Evolutionary conservation across 2,113 vertebrate species (phyloP).

Genomic region (Poeciliopsis prolifica): DNA sequence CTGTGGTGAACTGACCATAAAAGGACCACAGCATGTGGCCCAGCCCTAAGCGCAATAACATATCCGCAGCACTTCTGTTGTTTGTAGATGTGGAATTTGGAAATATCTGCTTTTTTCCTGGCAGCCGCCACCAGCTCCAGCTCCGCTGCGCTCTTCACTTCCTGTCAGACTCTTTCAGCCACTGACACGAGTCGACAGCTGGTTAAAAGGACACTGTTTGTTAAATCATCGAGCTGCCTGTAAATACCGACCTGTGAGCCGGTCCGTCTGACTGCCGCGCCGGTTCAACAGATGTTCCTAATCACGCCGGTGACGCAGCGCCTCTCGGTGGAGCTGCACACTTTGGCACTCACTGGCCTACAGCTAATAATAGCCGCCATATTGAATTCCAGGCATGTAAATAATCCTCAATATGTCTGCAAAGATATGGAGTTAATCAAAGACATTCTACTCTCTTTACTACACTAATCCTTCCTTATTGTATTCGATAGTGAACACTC

Average conservation of each 20-base stretch:
- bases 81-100: conserved; percentile 79
- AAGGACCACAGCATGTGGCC: conserved; percentile 11
- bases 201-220: conserved; percentile 3
- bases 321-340: not conserved
- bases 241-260: not conserved
- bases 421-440: not conserved
- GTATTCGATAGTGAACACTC: not conserved
- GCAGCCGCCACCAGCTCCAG: conserved; percentile 38
- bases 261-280: not conserved
- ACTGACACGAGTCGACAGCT: conserved; percentile 29
- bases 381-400: not conserved
- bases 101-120: conserved; percentile 73
- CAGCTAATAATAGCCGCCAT: not conserved
- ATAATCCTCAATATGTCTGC: not conserved
- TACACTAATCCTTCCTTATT: not conserved
- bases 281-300: not conserved
- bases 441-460: not conserved
- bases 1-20: conserved; percentile 10
- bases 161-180: conserved; percentile 26
- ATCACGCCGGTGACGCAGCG: not conserved
- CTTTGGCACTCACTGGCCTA: not conserved
- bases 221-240: conserved; percentile 20
- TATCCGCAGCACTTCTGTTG: conserved; percentile 62
- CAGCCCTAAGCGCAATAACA: conserved; percentile 53
- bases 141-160: conserved; percentile 32